phyloP scores from a whole-genome alignment of 2,797 vertebrate genomes.

The Dromococcyx pavoninus region DNA sequence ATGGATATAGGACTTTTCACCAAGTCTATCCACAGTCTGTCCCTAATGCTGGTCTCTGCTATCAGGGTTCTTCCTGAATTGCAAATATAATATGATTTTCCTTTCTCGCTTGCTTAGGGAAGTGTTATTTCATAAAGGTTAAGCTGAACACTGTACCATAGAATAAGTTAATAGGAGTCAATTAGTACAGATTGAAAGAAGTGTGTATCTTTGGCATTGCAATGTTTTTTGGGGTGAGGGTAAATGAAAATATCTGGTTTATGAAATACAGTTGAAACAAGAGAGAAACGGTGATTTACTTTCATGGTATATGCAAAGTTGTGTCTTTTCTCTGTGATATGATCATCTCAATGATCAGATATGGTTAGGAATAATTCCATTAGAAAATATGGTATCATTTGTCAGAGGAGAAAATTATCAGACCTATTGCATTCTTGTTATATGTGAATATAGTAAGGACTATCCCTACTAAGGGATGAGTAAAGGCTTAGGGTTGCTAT shows the following conservation, averaged over 20 bases:
- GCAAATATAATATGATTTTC: neutral
- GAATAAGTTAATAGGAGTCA: neutral
- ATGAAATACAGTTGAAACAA: neutral
- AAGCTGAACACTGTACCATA: neutral
- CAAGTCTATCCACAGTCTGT: neutral
- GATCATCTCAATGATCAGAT: neutral
- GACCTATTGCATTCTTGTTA: neutral
- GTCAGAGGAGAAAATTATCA: neutral
- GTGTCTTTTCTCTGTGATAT: neutral
- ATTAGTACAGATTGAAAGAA: neutral
- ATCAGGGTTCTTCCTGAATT: neutral
- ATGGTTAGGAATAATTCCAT: neutral
- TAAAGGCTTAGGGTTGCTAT: neutral
- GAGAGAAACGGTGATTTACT: neutral
- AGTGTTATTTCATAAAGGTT: neutral
- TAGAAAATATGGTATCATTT: neutral
- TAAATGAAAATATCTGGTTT: neutral
- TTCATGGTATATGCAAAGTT: neutral
- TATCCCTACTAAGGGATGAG: neutral
- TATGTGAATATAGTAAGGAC: neutral
- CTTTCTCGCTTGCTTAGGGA: neutral
- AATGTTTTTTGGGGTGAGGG: neutral
- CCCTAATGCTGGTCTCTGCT: neutral
- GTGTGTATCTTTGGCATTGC: neutral
- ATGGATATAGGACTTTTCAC: neutral